Evolutionary conservation across 2,797 vertebrate genomes (phyloP).

Genomic region (Fundulus diaphanus): DNA sequence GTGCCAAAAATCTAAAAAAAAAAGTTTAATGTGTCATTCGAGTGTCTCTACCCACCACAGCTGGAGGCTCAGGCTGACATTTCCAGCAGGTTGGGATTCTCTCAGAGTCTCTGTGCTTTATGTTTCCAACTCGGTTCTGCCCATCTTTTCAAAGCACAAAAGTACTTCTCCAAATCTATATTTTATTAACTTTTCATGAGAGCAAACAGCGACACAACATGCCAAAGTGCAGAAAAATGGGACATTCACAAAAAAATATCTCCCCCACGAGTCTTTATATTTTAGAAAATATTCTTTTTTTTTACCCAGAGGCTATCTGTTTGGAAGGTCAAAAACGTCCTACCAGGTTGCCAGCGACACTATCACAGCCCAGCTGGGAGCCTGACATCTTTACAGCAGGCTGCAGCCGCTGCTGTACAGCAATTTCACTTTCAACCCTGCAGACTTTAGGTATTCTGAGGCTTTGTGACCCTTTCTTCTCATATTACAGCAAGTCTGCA

Average conservation of each 20-base stretch:
- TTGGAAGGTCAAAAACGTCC: constrained; percentile 29
- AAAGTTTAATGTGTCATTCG: constrained; percentile 48
- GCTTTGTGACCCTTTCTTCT: not conserved
- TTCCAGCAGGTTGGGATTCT: constrained; percentile 27
- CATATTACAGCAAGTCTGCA: not conserved
- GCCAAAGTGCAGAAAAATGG: not conserved
- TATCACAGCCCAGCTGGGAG: constrained; percentile 22
- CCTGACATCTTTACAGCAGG: constrained; percentile 32
- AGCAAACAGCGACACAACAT: constrained; percentile 7
- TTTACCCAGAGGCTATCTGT: constrained; percentile 7
- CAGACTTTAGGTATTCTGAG: not conserved
- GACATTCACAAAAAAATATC: not conserved
- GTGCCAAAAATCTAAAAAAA: constrained; percentile 19
- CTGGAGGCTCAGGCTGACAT: constrained; percentile 56
- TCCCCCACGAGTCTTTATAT: not conserved
- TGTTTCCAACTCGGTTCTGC: constrained; percentile 23
- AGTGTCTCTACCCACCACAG: constrained; percentile 21
- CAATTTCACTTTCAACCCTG: constrained; percentile 16
- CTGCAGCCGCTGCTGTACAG: constrained; percentile 23
- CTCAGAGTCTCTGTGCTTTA: constrained; percentile 18
- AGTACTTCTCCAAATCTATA: not conserved
- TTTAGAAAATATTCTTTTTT: constrained; percentile 16
- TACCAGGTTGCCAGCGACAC: constrained; percentile 11
- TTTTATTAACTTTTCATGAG: constrained; percentile 9
- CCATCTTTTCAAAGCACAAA: not conserved